These are phyloP conservation scores for Chromis chromis DNA, from an alignment of 2,797 vertebrate species.

Conservation along the genomic window DNA sequence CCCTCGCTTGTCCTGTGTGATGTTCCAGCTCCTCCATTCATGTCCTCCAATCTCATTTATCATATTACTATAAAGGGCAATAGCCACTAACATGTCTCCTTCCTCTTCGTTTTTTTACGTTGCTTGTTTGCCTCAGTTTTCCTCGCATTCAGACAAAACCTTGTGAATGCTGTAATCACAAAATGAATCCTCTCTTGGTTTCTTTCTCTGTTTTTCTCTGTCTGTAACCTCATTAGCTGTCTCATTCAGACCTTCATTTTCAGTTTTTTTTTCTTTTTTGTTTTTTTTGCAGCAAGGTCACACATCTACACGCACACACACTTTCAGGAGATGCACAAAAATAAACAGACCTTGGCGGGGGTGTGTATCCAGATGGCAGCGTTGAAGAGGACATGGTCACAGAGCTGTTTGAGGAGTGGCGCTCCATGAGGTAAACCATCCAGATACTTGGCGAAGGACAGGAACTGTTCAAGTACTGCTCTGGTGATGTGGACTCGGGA, in stretches of 20 bases:
- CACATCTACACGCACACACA: conserved; percentile 14
- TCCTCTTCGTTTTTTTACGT: conserved; percentile 14
- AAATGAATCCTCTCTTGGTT: neutral
- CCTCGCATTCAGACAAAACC: conserved; percentile 13
- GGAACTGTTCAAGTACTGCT: conserved; percentile 96
- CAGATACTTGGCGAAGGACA: conserved; percentile 98
- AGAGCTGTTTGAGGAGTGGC: conserved; percentile 95
- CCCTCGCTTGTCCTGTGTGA: conserved; percentile 20
- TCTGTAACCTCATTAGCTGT: neutral
- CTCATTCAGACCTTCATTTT: neutral
- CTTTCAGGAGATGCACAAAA: conserved; percentile 8
- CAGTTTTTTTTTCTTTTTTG: neutral
- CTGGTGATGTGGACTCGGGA: conserved; percentile 96
- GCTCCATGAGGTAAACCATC: conserved; percentile 97
- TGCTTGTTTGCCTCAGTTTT: conserved; percentile 27
- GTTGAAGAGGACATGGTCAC: conserved; percentile 88
- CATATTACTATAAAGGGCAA: conserved; percentile 57
- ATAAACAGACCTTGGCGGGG: conserved; percentile 92
- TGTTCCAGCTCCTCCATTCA: conserved; percentile 20
- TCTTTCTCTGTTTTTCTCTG: neutral
- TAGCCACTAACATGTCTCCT: conserved; percentile 20
- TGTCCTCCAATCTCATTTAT: conserved; percentile 42
- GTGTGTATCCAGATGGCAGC: conserved; percentile 96
- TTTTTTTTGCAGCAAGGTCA: conserved; percentile 53
- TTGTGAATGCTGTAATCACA: neutral